Base-by-base conservation (phyloP, 2,113 vertebrate species). In the Cricetomys ansorgei region DNA sequence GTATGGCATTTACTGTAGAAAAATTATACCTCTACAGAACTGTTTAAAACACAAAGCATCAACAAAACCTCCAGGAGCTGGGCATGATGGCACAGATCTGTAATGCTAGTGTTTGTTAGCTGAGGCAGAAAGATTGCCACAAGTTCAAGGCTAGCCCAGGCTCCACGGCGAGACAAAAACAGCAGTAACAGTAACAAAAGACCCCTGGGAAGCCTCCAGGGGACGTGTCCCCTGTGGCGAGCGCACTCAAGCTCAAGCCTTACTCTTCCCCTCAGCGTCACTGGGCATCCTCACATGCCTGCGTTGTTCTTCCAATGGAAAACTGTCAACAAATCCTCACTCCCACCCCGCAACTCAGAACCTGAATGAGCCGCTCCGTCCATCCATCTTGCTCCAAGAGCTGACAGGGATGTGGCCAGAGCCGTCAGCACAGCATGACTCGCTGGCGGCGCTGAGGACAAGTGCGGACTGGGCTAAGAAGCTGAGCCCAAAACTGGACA, bases 401-500 rank as follows among this genome's bases (percentile, higher is more conserved):
- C 25, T 5, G 34, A 83, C 7, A 1, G 0, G 12, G 11, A 25
- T 4, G 5, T 23, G 2, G 16, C 40, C 53, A 11, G 0, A 2
- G 1, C 50, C 3, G 43, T 25, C n/a, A 27, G 17, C 0, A 23
- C 19, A 2, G 21, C 55, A 1, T 0, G 5, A 34, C 48, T 1
- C 0, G 2, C 21, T 7, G 40, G 69, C 43, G 7, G 25, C 5
- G 45, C 0, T 0, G 5, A 29, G 37, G 77, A 65, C 59, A 29
- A 5, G 62, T 15, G 37, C 12, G 11, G 89, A 13, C 76, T 1
- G 4, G 1, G 43, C 13, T 73, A 50, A 94, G 40, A 43, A 75
- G 87, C 40, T 79, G 86, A 31, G 64, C 34, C 13, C 64, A 43
- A n/a, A 77, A 15, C n/a, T 3, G 4, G 67, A 45, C 31, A 40